Evolutionary conservation across 2,888 invertebrate species (phyloP), one percentile per base, ranked within the genome.

Genomic region (Nezara viridula): DNA sequence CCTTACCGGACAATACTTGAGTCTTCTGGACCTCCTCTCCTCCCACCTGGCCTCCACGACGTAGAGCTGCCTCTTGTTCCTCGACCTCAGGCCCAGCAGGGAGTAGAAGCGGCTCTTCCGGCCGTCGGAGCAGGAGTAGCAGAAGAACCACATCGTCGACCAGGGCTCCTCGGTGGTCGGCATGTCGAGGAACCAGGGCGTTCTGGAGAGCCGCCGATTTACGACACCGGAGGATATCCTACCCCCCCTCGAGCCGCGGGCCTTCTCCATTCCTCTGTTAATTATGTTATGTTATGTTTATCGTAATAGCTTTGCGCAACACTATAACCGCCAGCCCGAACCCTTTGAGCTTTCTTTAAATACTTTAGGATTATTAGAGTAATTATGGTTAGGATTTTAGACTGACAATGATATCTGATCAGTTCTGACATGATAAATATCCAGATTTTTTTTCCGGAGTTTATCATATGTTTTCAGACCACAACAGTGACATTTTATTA

Each of bases 101-200:
- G 81, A 81, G n/a, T 47, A 81, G 24, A 81, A 47, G 14, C 44
- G 81, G 81, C 16, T 81, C 81, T 44, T 81, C 44, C 81, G 24
- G 12, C 81, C 44, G 6, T 40, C 81, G 44, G 12, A 9, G 81
- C 81, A 81, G 44, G 81, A 81, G 44, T 44, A 47, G 44, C 81
- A 81, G n/a, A 81, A 47, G 81, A 81, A 81, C 44, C 81, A 81
- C 81, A 81, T 81, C n/a, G 44, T 81, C 44, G 81, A 47, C 44
- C n/a, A 14, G n/a, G 12, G 44, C 5, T 81, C 44, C 9, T n/a
- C 81, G 44, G 24, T n/a, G 37, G n/a, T 81, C 44, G 81, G 81
- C 81, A 47, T 44, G 44, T 40, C 44, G 44, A n/a, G 81, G 12
- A 77, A 77, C 40, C 21, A 21, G 77, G 77, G n/a, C 44, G 44